Evolutionary conservation across 1,140 invertebrate species (phyloP).

Genomic region (Danaus plexippus): DNA sequence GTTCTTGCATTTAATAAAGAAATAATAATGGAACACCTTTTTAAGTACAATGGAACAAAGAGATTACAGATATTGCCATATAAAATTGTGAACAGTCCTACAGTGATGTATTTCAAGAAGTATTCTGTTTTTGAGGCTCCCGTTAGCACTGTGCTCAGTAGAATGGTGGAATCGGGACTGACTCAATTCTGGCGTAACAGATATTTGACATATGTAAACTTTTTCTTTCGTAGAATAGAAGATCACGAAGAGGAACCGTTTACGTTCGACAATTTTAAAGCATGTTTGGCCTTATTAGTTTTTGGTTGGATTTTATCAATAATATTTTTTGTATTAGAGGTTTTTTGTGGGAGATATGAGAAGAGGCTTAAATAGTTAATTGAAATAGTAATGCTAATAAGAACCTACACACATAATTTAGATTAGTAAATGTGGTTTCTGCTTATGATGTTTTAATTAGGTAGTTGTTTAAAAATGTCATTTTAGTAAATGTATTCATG

Average conservation of each 20-base stretch:
- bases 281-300: constrained; percentile 31
- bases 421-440: neutral
- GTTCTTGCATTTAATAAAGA: constrained; percentile 44
- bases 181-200: constrained; percentile 26
- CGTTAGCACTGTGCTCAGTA: constrained; percentile 27
- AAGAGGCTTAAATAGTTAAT: constrained; percentile 10
- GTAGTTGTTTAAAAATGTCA: too few relatives aligned
- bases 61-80: constrained; percentile 39
- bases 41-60: constrained; percentile 25
- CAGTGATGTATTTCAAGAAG: constrained; percentile 45
- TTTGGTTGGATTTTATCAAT: constrained; percentile 33
- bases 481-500: neutral
- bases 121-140: constrained; percentile 31
- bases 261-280: constrained; percentile 33
- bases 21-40: constrained; percentile 31
- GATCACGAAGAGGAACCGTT: constrained; percentile 19
- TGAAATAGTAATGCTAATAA: neutral
- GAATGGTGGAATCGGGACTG: constrained; percentile 38
- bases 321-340: constrained; percentile 43
- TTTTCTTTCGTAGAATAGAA: constrained; percentile 19
- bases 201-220: constrained; percentile 21
- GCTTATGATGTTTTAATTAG: neutral
- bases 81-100: constrained; percentile 45
- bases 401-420: too few relatives aligned
- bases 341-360: constrained; percentile 24